Evolutionary conservation across 1,140 invertebrate genomes (phyloP).

Genomic region (Danaus plexippus): DNA sequence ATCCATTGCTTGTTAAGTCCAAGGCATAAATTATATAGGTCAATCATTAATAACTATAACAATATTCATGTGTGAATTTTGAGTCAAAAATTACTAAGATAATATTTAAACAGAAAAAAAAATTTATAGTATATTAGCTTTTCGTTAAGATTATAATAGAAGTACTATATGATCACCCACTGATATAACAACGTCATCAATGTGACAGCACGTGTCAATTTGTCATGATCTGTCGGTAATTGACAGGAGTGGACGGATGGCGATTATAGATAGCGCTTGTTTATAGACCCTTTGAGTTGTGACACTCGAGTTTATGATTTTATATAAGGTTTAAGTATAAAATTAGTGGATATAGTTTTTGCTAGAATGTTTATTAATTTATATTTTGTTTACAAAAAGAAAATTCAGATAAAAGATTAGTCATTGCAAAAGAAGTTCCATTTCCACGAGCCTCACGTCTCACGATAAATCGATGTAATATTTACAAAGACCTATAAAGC

Average conservation of each 20-base stretch:
- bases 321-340: too few relatives aligned
- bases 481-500: conserved; percentile 24
- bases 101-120: background rate
- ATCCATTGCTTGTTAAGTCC: background rate
- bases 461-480: conserved; percentile 58
- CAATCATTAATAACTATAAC: too few relatives aligned
- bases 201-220: conserved; percentile 22
- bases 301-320: too few relatives aligned
- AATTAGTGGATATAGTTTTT: too few relatives aligned
- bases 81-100: too few relatives aligned
- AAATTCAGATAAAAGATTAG: conserved; percentile 10
- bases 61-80: too few relatives aligned
- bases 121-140: conserved; percentile 1
- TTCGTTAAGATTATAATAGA: too few relatives aligned
- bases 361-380: too few relatives aligned
- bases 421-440: conserved; percentile 62
- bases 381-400: too few relatives aligned
- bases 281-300: conserved; percentile 35
- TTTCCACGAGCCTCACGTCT: conserved; percentile 57
- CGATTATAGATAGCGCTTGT: conserved; percentile 31
- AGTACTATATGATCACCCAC: conserved; percentile 8
- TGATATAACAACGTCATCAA: conserved; percentile 24
- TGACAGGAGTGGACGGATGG: conserved; percentile 34
- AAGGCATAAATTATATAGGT: too few relatives aligned
- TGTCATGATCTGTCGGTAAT: conserved; percentile 36